Base-by-base conservation (phyloP, 2,797 vertebrate genomes). In the Eurystomus glaucurus region DNA sequence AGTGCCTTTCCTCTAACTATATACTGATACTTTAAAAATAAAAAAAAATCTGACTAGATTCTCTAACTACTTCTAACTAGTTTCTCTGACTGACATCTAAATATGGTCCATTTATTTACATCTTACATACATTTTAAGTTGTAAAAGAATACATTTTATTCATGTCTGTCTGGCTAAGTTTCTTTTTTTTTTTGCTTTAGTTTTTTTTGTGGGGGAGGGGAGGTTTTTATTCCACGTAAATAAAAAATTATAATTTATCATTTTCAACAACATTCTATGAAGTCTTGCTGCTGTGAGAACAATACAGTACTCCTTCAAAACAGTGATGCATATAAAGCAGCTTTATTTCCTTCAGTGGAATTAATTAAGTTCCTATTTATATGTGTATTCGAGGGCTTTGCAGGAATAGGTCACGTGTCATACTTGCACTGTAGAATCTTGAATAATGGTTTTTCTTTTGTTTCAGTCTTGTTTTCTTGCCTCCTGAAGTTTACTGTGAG, bases 351-450 rank as follows among this genome's bases (percentile, higher is more conserved):
- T 91, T 72, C 54, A 19, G 23, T 51, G 39, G 79, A 78, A 81
- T 88, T 93, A 89, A 70, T 91, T 57, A 82, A 57, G 7, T 71
- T 81, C 46, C 90, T 77, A 81, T 78, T 90, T 78, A 52, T 45
- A 52, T 33, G 31, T 48, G 14, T 65, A 46, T 54, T 86, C 68
- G 55, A 86, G 64, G 48, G 31, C 58, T 96, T 72, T 35, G 35
- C 1, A 17, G 70, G 70, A 85, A 41, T 29, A 68, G 18, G 25
- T 50, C 61, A 39, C 72, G 58, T 81, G 57, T 91, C 65, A 28
- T 13, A 50, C 15, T 19, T 37, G 43, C 46, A 33, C 29, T 33
- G 33, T 7, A 46, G 33, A 88, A 39, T 28, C 81, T 50, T 46
- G 26, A 77, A 57, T 21, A 68, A 45, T 85, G 31, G 4, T 29